phyloP scores from a whole-genome alignment of 2,113 vertebrate species.

The Dryoscopus gambensis region DNA sequence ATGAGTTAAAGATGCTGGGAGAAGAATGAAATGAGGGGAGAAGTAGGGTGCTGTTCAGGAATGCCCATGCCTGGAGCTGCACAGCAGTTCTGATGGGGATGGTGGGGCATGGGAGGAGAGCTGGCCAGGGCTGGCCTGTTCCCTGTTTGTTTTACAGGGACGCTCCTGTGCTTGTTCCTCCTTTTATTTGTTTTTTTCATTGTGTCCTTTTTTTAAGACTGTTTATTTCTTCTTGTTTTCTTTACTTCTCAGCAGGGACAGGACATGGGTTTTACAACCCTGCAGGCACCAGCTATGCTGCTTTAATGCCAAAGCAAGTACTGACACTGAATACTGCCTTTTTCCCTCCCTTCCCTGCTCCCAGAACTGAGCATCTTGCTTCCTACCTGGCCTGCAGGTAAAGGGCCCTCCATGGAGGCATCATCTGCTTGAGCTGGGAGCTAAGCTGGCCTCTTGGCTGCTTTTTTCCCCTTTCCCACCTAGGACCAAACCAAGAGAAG shows the following conservation, averaged over 20 bases:
- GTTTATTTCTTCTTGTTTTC: not conserved
- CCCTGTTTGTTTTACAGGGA: not conserved
- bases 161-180: not conserved
- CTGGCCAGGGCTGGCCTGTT: not conserved
- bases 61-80: not conserved
- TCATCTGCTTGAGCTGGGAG: not conserved
- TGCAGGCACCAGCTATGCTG: not conserved
- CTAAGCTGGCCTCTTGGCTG: not conserved
- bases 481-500: not conserved
- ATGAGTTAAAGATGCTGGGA: not conserved
- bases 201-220: not conserved
- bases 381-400: not conserved
- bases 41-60: not conserved
- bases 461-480: not conserved
- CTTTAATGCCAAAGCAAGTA: not conserved
- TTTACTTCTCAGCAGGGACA: not conserved
- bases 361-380: not conserved
- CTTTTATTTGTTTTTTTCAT: constrained; percentile 23
- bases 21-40: not conserved
- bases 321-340: not conserved
- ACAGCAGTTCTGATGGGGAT: not conserved
- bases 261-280: not conserved
- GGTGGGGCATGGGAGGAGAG: not conserved
- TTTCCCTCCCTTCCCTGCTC: not conserved
- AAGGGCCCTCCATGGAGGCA: not conserved